Evolutionary conservation across 1,140 invertebrate genomes (phyloP).

Genomic region (Platorchestia sp.): DNA sequence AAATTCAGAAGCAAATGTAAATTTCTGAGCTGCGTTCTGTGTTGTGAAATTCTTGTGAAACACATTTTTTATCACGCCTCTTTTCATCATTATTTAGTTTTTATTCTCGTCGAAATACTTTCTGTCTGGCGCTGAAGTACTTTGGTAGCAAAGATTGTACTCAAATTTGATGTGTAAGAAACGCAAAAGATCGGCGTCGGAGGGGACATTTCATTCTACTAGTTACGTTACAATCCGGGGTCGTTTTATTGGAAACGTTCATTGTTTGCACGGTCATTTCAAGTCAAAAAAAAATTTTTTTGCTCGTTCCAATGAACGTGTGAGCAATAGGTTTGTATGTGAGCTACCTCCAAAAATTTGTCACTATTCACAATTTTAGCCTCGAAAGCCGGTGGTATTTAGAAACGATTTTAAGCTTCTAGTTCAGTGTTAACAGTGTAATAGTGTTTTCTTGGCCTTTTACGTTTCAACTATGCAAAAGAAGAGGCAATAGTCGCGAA

Average conservation of each 20-base stretch:
- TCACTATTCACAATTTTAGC: background rate
- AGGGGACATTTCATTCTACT: background rate
- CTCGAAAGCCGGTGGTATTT: background rate
- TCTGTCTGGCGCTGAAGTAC: background rate
- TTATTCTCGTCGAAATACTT: background rate
- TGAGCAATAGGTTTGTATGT: background rate
- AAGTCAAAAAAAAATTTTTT: background rate
- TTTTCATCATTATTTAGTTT: background rate
- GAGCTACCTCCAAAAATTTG: background rate
- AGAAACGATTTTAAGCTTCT: background rate
- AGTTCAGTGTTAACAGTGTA: background rate
- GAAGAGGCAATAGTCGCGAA: background rate
- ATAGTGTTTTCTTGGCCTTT: background rate
- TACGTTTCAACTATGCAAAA: background rate
- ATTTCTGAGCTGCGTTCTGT: background rate
- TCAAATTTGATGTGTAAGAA: background rate
- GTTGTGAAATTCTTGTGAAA: background rate
- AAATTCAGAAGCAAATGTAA: background rate
- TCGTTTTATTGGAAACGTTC: background rate
- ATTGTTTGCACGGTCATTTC: background rate
- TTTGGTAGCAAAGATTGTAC: background rate
- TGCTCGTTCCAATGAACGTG: background rate
- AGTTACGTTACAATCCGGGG: too few species aligned
- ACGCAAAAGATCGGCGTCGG: background rate
- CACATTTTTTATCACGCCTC: too few species aligned